These are phyloP conservation scores for Halesus radiatus DNA, from an alignment of 1,140 invertebrate genomes.

Conservation along the genomic window DNA sequence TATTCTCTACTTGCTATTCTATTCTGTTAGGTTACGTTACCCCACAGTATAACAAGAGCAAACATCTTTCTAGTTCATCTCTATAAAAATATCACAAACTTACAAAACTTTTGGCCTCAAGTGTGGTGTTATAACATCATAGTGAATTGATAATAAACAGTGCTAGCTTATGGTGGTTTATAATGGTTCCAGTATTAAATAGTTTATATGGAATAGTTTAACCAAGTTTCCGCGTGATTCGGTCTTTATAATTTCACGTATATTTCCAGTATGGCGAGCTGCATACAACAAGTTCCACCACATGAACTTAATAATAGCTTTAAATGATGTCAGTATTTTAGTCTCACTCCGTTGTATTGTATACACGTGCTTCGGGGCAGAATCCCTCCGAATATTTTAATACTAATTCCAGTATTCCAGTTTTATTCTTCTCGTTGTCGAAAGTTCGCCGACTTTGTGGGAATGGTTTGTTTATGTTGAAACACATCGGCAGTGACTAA, in stretches of 20 bases:
- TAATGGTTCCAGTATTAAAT: neutral
- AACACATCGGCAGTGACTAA: neutral
- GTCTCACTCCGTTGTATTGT: constrained; percentile 5
- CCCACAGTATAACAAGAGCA: neutral
- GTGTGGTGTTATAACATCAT: neutral
- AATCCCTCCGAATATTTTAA: neutral
- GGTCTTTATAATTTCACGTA: neutral
- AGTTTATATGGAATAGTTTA: neutral
- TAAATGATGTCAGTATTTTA: constrained; percentile 12
- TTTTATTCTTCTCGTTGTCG: neutral
- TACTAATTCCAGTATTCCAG: neutral
- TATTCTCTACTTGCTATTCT: neutral
- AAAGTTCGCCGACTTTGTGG: neutral
- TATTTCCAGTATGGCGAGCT: neutral
- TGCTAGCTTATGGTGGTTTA: neutral
- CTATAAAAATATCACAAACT: neutral
- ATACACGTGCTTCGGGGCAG: neutral
- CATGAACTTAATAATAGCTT: constrained; percentile 17
- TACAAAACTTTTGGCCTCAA: neutral
- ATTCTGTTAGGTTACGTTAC: neutral
- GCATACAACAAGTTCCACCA: constrained; percentile 13
- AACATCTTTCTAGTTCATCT: neutral
- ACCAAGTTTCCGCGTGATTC: neutral
- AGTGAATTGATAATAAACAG: neutral
- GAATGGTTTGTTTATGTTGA: neutral